Evolutionary conservation across 37 sponge, comb jelly and placozoan species (phyloP).

Genomic region (Mnemiopsis leidyi): DNA sequence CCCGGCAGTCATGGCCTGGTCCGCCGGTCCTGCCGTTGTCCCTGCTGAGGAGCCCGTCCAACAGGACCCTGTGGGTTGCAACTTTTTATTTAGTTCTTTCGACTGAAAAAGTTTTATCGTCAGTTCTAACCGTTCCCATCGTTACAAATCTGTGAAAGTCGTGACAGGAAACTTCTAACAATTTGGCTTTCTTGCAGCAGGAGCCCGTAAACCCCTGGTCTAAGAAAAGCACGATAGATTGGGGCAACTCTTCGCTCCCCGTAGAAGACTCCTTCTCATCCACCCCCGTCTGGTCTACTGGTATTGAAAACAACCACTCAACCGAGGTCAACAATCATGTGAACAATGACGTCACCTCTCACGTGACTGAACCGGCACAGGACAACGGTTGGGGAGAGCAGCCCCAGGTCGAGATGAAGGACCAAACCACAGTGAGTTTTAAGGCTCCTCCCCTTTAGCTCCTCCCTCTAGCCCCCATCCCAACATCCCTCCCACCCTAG

Average conservation of each 20-base stretch:
- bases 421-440: conserved; percentile 38
- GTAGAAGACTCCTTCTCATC: not conserved
- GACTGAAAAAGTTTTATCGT: too few relatives aligned
- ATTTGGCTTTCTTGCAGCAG: too few relatives aligned
- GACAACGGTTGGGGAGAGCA: not conserved
- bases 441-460: too few relatives aligned
- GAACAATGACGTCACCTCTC: not conserved
- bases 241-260: not conserved
- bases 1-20: conserved; percentile 64
- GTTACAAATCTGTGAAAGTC: too few relatives aligned
- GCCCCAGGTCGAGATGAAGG: conserved; percentile 42
- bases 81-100: too few relatives aligned
- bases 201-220: conserved; percentile 56
- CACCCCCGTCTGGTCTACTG: not conserved
- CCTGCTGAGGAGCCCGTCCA: not conserved
- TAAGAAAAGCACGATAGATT: conserved; percentile 58
- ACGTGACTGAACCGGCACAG: not conserved
- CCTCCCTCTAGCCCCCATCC: too few relatives aligned
- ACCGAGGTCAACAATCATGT: not conserved
- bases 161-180: too few relatives aligned
- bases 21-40: not conserved
- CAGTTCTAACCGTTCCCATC: too few relatives aligned
- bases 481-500: too few relatives aligned
- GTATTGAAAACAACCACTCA: not conserved
- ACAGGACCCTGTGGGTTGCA: not conserved